phyloP scores from a whole-genome alignment of 2,113 vertebrate genomes.

The Thamnaconus septentrionalis region DNA sequence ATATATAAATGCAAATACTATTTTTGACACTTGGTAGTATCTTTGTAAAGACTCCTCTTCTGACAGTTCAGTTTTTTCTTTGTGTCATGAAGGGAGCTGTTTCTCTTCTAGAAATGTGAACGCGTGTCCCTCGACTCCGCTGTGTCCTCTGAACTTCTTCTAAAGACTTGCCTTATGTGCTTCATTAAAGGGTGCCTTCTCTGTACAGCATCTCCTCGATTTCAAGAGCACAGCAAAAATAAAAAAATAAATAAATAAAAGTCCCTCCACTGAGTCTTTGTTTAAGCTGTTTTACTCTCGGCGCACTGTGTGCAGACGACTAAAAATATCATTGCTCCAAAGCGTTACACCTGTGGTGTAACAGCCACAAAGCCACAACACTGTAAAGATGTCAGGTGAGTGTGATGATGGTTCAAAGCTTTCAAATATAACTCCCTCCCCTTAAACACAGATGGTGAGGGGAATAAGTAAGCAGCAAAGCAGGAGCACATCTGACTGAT shows the following conservation, averaged over 20 bases:
- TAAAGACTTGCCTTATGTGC: constrained; percentile 24
- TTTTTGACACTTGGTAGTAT: background rate
- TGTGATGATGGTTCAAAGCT: constrained; percentile 25
- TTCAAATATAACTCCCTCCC: constrained; percentile 1
- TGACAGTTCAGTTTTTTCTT: constrained; percentile 38
- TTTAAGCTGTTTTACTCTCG: constrained; percentile 20
- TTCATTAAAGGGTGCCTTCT: constrained; percentile 20
- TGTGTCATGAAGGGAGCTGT: constrained; percentile 32
- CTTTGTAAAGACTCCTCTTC: constrained; percentile 27
- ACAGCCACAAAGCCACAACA: constrained; percentile 24
- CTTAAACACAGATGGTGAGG: constrained; percentile 16
- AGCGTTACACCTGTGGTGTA: constrained; percentile 8
- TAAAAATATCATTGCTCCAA: constrained; percentile 28
- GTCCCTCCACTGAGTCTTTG: constrained; percentile 13
- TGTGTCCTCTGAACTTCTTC: constrained; percentile 20
- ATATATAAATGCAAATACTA: too few relatives aligned
- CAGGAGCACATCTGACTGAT: constrained; percentile 13
- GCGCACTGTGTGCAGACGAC: constrained; percentile 3
- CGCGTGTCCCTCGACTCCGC: constrained; percentile 30
- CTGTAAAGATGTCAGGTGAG: constrained; percentile 22
- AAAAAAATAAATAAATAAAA: background rate
- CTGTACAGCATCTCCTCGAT: constrained; percentile 21
- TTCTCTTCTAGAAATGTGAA: constrained; percentile 15
- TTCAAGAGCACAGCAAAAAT: constrained; percentile 10
- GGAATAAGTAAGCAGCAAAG: background rate